Evolutionary conservation across 2,113 vertebrate species (phyloP), one percentile per base, ranked within the genome.

Genomic region (Carassius gibelio): DNA sequence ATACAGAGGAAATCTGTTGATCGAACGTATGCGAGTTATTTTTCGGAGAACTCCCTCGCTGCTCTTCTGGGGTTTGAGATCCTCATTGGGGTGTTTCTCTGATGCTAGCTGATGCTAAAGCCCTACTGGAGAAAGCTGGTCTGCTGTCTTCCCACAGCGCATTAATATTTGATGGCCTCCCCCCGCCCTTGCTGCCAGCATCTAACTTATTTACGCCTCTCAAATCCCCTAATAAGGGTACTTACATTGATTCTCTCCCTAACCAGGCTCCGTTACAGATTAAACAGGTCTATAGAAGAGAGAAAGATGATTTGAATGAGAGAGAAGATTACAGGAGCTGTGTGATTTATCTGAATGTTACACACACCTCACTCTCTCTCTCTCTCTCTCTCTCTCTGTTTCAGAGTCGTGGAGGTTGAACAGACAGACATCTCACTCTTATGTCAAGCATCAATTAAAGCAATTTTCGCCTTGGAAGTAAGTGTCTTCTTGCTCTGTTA

Each of bases 191-290:
- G 9, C 81, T 71, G 83, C 85, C 79, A 64, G 36, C 17, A 61
- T 36, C n/a, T 19, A 30, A 55, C 85, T 74, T 84, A 55, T 84
- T 79, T 89, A 84, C 91, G 88, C 91, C 91, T 86, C 84, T 87
- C 83, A 90, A 91, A 92, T 93, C 90, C 85, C 87, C 89, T 94
- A 94, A 94, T 94, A 94, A 92, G 91, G 90, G 91, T 93, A 91
- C 91, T 94, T 91, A 87, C 86, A 91, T 89, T 91, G 92, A 94
- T 94, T 94, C 94, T 92, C 89, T 89, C 88, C 87, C 90, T 92
- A 90, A 91, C 85, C 83, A 71, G 62, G 82, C 85, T 91, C 91
- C 90, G 90, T 88, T 85, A 90, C 85, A 91, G 93, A 92, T 94
- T 93, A 93, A 90, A 81, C 84, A 82, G 55, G 69, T 80, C 68